phyloP scores from a whole-genome alignment of 2,113 vertebrate species.

The Alces alces region DNA sequence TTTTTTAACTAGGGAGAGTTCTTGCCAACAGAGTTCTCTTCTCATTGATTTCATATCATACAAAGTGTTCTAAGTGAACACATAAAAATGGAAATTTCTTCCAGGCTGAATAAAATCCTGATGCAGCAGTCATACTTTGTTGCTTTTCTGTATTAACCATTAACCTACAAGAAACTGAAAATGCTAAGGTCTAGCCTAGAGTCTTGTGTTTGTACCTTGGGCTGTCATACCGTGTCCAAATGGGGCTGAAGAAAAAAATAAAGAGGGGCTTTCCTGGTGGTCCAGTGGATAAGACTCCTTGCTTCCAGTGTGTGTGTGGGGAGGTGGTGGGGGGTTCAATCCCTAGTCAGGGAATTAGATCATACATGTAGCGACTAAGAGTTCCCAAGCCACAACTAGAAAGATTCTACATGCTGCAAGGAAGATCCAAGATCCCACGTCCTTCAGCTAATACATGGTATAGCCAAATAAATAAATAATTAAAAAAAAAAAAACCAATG shows the following conservation, averaged over 20 bases:
- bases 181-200: background rate
- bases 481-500: background rate
- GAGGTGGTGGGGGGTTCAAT: background rate
- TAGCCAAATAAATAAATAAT: background rate
- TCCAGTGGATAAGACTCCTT: background rate
- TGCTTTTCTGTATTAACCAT: conserved; percentile 25
- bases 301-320: background rate
- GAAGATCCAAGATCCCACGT: background rate
- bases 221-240: background rate
- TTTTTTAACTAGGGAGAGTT: background rate
- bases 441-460: background rate
- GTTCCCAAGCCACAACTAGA: background rate
- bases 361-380: background rate
- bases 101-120: conserved; percentile 26
- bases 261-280: background rate
- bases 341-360: background rate
- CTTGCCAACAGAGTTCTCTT: conserved; percentile 38
- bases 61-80: conserved; percentile 34
- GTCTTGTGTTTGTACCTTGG: background rate
- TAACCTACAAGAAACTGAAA: conserved; percentile 20
- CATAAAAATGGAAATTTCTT: conserved; percentile 63
- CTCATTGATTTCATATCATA: conserved; percentile 44
- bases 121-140: background rate
- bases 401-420: background rate
- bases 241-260: background rate